Evolutionary conservation across 2,113 vertebrate genomes (phyloP).

Genomic region (Eurypyga helias): DNA sequence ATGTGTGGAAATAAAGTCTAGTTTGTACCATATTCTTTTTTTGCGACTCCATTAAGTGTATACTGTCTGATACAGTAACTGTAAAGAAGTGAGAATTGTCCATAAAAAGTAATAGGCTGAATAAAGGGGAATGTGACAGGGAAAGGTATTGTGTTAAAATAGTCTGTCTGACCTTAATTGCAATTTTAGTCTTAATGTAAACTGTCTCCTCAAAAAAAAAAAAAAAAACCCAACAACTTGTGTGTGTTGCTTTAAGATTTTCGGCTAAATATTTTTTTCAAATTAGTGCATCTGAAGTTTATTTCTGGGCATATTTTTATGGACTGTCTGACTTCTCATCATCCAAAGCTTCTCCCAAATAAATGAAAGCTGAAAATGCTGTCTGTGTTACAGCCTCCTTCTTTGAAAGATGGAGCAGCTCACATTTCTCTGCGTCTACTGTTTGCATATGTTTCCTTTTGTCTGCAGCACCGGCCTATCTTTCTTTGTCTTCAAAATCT

Average conservation of each 20-base stretch:
- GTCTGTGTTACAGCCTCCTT: background rate
- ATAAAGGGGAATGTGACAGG: slow-evolving; percentile 38
- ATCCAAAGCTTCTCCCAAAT: background rate
- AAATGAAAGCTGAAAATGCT: slow-evolving; percentile 21
- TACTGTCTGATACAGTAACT: slow-evolving; percentile 36
- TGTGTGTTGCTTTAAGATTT: background rate
- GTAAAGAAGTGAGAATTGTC: slow-evolving; percentile 52
- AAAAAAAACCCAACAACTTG: too few species aligned
- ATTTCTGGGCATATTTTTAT: slow-evolving; percentile 1
- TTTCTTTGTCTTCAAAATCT: slow-evolving; percentile 44
- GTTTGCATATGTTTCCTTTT: slow-evolving; percentile 38
- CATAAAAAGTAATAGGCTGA: slow-evolving; percentile 62
- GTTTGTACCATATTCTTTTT: slow-evolving; percentile 40
- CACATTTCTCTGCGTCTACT: background rate
- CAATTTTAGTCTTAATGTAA: slow-evolving; percentile 1
- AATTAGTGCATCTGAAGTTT: slow-evolving; percentile 1
- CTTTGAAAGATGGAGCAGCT: background rate
- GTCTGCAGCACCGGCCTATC: background rate
- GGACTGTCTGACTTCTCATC: background rate
- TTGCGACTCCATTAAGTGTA: slow-evolving; percentile 15
- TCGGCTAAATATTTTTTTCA: background rate
- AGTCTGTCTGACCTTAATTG: slow-evolving; percentile 18
- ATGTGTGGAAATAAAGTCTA: slow-evolving; percentile 48
- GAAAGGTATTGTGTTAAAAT: slow-evolving; percentile 23
- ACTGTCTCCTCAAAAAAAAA: background rate